phyloP scores from a whole-genome alignment of 2,797 vertebrate species.

The Pempheris klunzingeri region DNA sequence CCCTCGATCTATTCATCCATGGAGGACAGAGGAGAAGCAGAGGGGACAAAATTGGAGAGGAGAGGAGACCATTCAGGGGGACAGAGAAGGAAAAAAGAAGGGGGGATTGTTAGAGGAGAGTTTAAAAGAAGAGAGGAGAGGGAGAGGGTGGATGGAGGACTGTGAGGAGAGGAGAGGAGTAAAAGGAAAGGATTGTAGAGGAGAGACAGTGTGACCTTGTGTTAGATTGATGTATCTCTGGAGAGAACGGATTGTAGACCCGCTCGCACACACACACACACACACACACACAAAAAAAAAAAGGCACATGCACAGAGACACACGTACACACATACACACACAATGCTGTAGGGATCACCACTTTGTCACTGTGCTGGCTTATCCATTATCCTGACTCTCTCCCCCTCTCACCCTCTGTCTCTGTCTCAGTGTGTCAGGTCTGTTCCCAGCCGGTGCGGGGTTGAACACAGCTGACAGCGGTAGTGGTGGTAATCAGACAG shows the following conservation, averaged over 20 bases:
- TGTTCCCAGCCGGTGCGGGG: conserved; percentile 27
- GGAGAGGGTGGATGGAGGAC: conserved; percentile 12
- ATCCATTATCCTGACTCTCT: conserved; percentile 71
- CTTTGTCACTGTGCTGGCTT: conserved; percentile 75
- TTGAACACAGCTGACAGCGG: conserved; percentile 63
- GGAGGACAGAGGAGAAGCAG: conserved; percentile 56
- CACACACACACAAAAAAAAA: conserved; percentile 1
- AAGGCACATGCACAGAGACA: neutral
- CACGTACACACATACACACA: conserved; percentile 21
- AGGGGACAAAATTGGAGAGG: conserved; percentile 37
- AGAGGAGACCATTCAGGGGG: conserved; percentile 37
- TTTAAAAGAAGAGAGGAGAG: conserved; percentile 19
- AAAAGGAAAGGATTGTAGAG: conserved; percentile 47
- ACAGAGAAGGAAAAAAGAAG: neutral
- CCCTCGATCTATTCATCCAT: conserved; percentile 68
- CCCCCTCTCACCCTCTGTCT: conserved; percentile 43
- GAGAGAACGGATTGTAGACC: conserved; percentile 72
- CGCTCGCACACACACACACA: conserved; percentile 25
- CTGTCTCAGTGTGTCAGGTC: conserved; percentile 61
- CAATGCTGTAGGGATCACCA: conserved; percentile 69
- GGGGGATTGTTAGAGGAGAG: conserved; percentile 11
- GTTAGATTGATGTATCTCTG: conserved; percentile 80
- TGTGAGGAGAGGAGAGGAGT: conserved; percentile 18
- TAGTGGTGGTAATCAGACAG: conserved; percentile 59
- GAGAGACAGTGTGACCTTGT: conserved; percentile 74